Evolutionary conservation across 2,113 vertebrate genomes (phyloP), one percentile per base, ranked within the genome.

Genomic region (Accipiter cooperii): DNA sequence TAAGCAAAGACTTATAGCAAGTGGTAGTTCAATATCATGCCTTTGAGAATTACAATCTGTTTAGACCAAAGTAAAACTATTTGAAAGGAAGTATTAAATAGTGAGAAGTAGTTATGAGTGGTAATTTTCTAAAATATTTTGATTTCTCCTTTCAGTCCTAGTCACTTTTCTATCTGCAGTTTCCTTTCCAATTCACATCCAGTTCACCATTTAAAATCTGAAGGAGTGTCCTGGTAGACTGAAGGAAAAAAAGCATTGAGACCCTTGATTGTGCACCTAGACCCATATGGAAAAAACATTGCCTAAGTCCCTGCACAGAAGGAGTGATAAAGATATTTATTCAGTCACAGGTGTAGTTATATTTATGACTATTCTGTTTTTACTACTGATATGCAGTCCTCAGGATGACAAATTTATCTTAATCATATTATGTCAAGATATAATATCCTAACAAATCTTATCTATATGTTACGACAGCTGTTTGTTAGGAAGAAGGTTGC

Each of bases 41-140:
- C 57, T 89, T 82, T 79, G 87, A 94, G 85, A 96, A 85, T 91
- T 61, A 79, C 51, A 65, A 13, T 79, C 65, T 87, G 34, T 64
- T 91, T 82, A 91, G 52, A 93, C 47, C 57, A 93, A 85, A 89
- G 36, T 79, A 86, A 93, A 93, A 78, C 26, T 89, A 47, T 68
- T 89, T 87, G 44, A 95, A 89, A 89, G 17, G 38, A 93, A 91
- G 36, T 57, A 95, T 69, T 89, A 96, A 91, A 91, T 69, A 85
- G 47, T 51, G 49, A 78, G 36, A 84, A 90, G 64, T 60, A 89
- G 46, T 92, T 84, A 68, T n/a, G 17, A 9, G 2, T 64, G 44
- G 64, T 44, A 71, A 78, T 75, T 94, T 95, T 42, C 36, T 74
- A 74, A 89, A 94, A 75, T 71, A 89, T 93, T 93, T 93, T 3